These are phyloP conservation scores for Pyrocephalus nanus DNA, from an alignment of 2,797 vertebrate species.

Conservation along the genomic window DNA sequence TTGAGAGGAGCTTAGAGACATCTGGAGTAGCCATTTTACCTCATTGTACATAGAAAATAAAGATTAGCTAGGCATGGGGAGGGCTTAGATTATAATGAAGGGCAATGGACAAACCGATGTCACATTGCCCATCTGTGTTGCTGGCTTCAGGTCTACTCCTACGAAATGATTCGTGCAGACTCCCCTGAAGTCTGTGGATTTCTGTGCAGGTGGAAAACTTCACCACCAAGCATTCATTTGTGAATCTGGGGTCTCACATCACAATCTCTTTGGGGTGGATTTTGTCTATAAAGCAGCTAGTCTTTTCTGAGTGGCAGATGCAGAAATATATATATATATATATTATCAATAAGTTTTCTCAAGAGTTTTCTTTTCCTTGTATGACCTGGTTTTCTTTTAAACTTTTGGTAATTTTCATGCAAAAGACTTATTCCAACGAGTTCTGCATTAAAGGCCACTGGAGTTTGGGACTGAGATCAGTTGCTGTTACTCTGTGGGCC, in stretches of 20 bases:
- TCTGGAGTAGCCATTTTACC: not conserved
- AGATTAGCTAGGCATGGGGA: not conserved
- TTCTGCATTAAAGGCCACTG: not conserved
- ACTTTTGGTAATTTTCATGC: not conserved
- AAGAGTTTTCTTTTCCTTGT: not conserved
- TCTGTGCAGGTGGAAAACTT: not conserved
- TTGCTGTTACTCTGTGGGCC: not conserved
- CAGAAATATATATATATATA: not conserved
- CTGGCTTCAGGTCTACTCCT: not conserved
- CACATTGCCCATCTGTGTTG: not conserved
- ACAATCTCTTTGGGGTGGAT: not conserved
- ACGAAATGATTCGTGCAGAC: not conserved
- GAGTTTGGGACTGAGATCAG: not conserved
- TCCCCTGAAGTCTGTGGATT: not conserved
- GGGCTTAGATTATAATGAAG: not conserved
- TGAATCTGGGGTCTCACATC: not conserved
- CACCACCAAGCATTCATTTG: not conserved
- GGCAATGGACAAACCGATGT: not conserved
- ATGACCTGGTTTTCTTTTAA: not conserved
- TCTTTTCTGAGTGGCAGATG: not conserved
- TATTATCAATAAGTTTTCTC: not conserved
- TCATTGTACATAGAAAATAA: not conserved
- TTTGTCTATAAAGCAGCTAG: not conserved
- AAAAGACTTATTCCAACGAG: not conserved
- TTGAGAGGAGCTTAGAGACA: slow-evolving; percentile 5